phyloP scores from a whole-genome alignment of 2,888 invertebrate species.

The Scaptomyza parva region DNA sequence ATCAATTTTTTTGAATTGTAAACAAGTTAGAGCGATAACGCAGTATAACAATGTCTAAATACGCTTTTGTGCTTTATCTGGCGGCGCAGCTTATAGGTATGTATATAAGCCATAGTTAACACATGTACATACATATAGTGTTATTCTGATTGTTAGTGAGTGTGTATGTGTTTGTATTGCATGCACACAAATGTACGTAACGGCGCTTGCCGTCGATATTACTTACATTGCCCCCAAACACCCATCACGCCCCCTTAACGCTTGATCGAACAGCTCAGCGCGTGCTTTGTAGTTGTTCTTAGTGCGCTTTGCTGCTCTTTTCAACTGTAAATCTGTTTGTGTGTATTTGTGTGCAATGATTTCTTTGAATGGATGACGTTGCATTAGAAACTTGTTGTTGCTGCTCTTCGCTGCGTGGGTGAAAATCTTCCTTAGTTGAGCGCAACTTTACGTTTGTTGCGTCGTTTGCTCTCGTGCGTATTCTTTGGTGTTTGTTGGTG shows the following conservation, averaged over 20 bases:
- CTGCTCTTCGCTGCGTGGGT: constrained; percentile 31
- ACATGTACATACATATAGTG: constrained; percentile 20
- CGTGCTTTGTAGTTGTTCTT: constrained; percentile 39
- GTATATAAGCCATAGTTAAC: constrained; percentile 38
- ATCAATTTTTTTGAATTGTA: constrained; percentile 53
- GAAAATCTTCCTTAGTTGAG: constrained; percentile 45
- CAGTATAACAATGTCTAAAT: constrained; percentile 59
- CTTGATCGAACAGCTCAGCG: constrained; percentile 32
- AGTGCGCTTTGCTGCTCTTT: constrained; percentile 32
- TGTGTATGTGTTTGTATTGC: constrained; percentile 16
- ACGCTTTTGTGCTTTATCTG: constrained; percentile 64
- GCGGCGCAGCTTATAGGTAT: constrained; percentile 67
- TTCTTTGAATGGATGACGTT: constrained; percentile 72
- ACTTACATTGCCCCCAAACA: constrained; percentile 35
- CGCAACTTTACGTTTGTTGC: constrained; percentile 32
- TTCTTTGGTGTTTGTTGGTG: constrained; percentile 11
- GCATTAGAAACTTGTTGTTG: constrained; percentile 76
- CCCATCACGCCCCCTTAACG: constrained; percentile 11
- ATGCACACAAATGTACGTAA: constrained; percentile 3
- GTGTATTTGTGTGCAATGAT: constrained; percentile 44
- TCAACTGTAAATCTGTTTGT: constrained; percentile 9
- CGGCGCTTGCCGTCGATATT: constrained; percentile 45
- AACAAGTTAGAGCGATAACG: constrained; percentile 61
- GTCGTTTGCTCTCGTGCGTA: constrained; percentile 14
- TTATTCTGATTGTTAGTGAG: constrained; percentile 2